These are phyloP conservation scores for Balanococcus diminutus DNA, from an alignment of 2,888 invertebrate genomes.

Conservation along the genomic window DNA sequence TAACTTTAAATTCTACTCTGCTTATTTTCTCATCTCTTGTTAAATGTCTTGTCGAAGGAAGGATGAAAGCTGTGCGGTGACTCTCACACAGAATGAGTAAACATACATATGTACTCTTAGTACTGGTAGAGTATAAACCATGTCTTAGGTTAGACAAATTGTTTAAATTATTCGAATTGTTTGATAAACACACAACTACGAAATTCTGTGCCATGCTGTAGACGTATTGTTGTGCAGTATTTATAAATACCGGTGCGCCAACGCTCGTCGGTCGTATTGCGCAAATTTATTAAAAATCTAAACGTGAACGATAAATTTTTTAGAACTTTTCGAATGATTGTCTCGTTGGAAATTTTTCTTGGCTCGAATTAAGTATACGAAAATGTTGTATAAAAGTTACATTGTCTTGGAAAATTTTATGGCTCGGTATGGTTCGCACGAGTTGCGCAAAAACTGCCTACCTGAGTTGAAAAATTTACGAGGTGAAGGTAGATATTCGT, in stretches of 20 bases:
- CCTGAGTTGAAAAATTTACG: not conserved
- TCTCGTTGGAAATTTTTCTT: not conserved
- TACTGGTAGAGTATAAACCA: not conserved
- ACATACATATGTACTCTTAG: not conserved
- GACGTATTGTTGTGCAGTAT: not conserved
- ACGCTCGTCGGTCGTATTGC: not conserved
- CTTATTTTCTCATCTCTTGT: not conserved
- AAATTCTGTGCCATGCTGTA: not conserved
- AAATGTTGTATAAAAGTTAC: not conserved
- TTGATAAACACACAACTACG: not conserved
- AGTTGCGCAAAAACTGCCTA: not conserved
- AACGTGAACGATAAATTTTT: not conserved
- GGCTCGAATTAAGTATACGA: not conserved
- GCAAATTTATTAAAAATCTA: not conserved
- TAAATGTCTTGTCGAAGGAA: not conserved
- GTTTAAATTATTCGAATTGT: conserved; percentile 7
- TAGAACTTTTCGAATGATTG: not conserved
- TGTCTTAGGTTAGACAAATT: not conserved
- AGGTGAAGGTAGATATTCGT: not conserved
- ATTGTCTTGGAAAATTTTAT: not conserved
- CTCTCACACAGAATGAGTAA: not conserved
- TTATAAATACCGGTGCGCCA: not conserved
- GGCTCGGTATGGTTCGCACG: not conserved
- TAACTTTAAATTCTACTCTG: not conserved
- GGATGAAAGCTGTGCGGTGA: not conserved